Evolutionary conservation across 2,113 vertebrate genomes (phyloP), one percentile per base, ranked within the genome.

Genomic region (Rhagologus leucostigma): DNA sequence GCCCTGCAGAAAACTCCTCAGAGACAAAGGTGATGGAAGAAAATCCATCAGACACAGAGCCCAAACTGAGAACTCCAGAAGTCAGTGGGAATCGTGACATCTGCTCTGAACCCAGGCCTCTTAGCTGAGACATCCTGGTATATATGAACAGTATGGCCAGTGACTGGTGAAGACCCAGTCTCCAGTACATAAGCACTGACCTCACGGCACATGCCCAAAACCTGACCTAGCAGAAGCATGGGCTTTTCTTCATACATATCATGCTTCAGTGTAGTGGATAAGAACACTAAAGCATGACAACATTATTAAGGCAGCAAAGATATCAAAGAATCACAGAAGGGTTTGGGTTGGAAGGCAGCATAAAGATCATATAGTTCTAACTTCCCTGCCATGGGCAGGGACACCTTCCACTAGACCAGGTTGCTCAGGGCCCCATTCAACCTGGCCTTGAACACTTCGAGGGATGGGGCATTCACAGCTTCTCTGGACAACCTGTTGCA

Each of bases 71-170:
- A 50, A 65, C 27, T 63, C 23, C 26, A 60, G 44, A 82, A 59
- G 6, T 37, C 39, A 41, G 3, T 2, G 1, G 19, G 39, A 69
- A 59, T 63, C 0, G 0, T 10, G 16, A 55, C 11, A 24, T 3
- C 19, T 42, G 5, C n/a, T 65, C 64, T n/a, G 33, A 67, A 23
- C 23, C 7, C 26, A 67, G 42, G 52, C 4, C 18, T 70, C 56
- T 33, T 26, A 74, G 35, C 15, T 29, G 35, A 86, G 27, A 87
- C 33, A 63, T 60, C 11, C 8, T 19, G 17, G 29, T 50, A 44
- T 3, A 27, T 4, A 39, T 0, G 1, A n/a, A 10, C 27, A 60
- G 16, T 15, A 33, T 1, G 3, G 18, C 0, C 8, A 75, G 26
- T 20, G 52, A 70, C 13, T 1, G 1, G 8, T n/a, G 44, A 89